Evolutionary conservation across 2,888 invertebrate genomes (phyloP).

Genomic region (Calliphora vomitoria): DNA sequence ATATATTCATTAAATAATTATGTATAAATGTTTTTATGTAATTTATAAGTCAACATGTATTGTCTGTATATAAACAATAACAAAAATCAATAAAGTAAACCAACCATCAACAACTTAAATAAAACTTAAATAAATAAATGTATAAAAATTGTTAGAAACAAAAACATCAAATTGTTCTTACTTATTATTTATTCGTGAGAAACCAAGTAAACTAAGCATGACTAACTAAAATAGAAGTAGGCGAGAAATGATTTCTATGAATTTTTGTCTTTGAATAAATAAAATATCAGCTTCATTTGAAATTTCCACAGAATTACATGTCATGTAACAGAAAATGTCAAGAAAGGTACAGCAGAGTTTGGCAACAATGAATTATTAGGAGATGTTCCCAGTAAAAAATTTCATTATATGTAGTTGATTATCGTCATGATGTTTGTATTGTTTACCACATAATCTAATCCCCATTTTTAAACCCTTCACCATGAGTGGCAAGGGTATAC

Average conservation of each 20-base stretch:
- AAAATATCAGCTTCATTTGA: too few species aligned
- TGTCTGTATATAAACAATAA: constrained; percentile 67
- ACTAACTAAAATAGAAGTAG: background rate
- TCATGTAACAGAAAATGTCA: background rate
- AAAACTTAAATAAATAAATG: constrained; percentile 59
- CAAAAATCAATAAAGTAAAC: constrained; percentile 57
- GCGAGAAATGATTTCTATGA: background rate
- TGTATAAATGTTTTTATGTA: constrained; percentile 71
- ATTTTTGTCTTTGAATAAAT: background rate
- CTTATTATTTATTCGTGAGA: background rate
- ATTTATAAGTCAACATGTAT: constrained; percentile 75
- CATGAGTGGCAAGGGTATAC: too few species aligned
- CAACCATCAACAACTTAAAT: constrained; percentile 42
- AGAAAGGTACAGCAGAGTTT: too few species aligned
- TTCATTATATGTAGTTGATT: too few species aligned
- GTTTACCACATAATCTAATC: too few species aligned
- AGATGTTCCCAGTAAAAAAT: too few species aligned
- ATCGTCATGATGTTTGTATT: too few species aligned
- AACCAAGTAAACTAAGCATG: background rate
- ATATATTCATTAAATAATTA: constrained; percentile 55
- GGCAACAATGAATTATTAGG: too few species aligned
- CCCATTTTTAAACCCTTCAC: too few species aligned
- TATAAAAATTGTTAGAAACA: constrained; percentile 63
- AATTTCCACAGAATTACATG: background rate
- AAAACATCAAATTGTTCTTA: background rate